Conservation (phyloP, 2,888 invertebrate species). For the Megaustenia siamemsis region DNA sequence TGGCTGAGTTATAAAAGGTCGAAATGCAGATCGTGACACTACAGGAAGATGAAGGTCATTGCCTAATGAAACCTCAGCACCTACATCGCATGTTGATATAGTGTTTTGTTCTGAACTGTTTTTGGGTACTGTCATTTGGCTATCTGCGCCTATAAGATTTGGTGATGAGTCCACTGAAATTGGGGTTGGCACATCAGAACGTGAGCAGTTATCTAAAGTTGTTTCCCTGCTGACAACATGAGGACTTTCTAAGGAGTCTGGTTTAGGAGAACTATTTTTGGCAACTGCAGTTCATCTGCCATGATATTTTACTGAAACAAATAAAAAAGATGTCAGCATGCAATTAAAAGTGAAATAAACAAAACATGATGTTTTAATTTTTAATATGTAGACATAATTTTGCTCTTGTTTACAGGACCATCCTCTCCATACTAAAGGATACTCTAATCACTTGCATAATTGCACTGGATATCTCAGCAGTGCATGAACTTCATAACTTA, state of each 20-base stretch:
- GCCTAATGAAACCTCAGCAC: constrained; percentile 21
- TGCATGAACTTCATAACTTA: no score
- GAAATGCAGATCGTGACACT: constrained; percentile 49
- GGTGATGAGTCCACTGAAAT: constrained; percentile 18
- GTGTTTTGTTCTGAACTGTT: constrained; percentile 5
- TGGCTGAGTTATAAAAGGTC: constrained; percentile 49
- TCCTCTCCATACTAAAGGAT: no score
- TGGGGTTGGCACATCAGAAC: not conserved
- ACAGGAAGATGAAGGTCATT: constrained; percentile 40
- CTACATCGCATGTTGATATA: constrained; percentile 34
- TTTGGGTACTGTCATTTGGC: constrained; percentile 24
- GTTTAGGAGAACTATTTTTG: constrained; percentile 38
- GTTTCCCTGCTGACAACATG: not conserved
- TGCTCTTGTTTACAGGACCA: no score
- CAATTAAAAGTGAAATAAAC: no score
- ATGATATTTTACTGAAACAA: not conserved
- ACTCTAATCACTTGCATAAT: no score
- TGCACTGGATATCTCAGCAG: no score
- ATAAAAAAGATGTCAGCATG: not conserved
- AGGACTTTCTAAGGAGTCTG: constrained; percentile 27
- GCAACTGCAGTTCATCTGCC: constrained; percentile 36
- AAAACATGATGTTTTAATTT: no score
- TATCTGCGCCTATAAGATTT: not conserved
- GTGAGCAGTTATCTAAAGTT: constrained; percentile 22
- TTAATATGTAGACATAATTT: no score